Base-by-base conservation (phyloP, 2,888 invertebrate species). In the Hypercompe scribonia region DNA sequence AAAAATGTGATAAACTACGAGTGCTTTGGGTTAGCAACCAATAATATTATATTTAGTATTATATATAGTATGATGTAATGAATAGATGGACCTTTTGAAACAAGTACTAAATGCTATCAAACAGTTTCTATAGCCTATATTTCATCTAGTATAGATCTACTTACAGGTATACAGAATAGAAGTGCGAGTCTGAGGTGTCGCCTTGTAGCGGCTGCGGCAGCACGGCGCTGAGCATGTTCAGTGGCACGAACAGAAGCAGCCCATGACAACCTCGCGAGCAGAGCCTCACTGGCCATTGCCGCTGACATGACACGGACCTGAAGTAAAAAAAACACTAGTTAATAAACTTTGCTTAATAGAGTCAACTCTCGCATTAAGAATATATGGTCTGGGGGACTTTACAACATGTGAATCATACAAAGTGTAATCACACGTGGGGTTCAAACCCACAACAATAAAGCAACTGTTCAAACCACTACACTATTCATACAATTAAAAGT, bases 241-340 rank as follows among this genome's bases (percentile, higher is more conserved):
- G 97, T 97, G 71, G 98, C 98, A 77, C 98, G 96, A 78, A 99
- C 92, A 75, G 98, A 98, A 15, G 99, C 99, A 81, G 98, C 97
- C 96, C 99, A 99, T n/a, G 99, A 99, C 78, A 99, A 96, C 69
- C 99, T 96, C 5, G 99, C 99, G 87, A 99, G 96, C 78, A 99
- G 94, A 18, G 99, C 99, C 89, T 99, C 99, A 65, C 98, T 98
- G 7, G 99, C 99, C 94, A 99, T 98, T 80, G 97, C 97, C 74
- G 98, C 98, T 0, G 98, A 98, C 98, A 98, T 98, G 84, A 98
- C 98, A 0, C 98, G 96, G 71, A 98, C 98, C 96, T 97, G 78
- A n/a, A 18, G 31, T 36, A 15, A 7, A n/a, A 46, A 3, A 21
- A 21, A 15, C 15, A 11, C 7, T 24, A 24, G 39, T 42, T 15